Conservation (phyloP, 2,113 vertebrate genomes). For the Protobothrops mucrosquamatus region DNA sequence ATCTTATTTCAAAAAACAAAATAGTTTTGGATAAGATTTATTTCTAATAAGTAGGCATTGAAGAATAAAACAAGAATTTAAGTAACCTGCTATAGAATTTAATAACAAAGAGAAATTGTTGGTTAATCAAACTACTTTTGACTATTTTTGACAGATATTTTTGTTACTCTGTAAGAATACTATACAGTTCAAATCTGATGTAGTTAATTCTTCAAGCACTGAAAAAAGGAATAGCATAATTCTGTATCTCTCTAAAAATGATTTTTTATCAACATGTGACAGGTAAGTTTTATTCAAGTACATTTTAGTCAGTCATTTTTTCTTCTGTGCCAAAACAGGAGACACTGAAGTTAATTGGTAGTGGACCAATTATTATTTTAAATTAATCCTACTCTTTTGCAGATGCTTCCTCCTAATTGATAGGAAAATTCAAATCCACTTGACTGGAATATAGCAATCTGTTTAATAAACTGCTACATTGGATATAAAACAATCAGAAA, state of each 20-base stretch:
- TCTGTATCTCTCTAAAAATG: not conserved
- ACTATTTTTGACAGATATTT: not conserved
- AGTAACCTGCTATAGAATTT: not conserved
- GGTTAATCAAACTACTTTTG: not conserved
- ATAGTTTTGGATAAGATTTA: too few relatives aligned
- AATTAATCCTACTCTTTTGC: slow-evolving; percentile 13
- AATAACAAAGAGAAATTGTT: not conserved
- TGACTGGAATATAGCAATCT: slow-evolving; percentile 15
- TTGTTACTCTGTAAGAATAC: not conserved
- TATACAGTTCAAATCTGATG: not conserved
- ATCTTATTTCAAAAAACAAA: not conserved
- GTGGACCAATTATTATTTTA: slow-evolving; percentile 23
- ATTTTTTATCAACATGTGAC: not conserved
- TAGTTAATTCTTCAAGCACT: not conserved
- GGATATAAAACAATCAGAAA: slow-evolving; percentile 15
- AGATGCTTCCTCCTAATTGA: slow-evolving; percentile 28
- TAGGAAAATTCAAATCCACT: slow-evolving; percentile 12
- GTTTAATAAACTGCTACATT: slow-evolving; percentile 13
- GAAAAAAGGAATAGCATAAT: not conserved
- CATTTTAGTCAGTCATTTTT: not conserved
- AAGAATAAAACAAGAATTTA: not conserved
- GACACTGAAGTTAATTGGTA: not conserved
- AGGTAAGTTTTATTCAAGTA: not conserved
- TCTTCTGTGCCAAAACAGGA: not conserved
- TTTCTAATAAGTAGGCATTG: not conserved